Conservation (phyloP, 2,113 vertebrate genomes). For the Corydoras maculifer region DNA sequence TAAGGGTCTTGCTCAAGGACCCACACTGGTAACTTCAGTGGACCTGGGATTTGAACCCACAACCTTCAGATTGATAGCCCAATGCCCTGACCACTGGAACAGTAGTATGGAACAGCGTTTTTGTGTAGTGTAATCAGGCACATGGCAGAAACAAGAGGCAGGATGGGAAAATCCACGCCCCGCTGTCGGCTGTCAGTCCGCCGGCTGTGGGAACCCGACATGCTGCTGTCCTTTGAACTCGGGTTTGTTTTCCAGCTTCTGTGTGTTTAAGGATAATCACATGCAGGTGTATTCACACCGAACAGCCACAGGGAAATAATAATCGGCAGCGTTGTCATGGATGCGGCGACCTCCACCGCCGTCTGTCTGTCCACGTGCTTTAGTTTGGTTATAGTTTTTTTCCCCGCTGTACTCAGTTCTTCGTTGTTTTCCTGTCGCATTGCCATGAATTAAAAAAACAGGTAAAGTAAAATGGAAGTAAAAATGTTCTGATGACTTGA, state of each 20-base stretch:
- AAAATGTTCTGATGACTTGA: constrained; percentile 39
- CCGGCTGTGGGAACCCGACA: neutral
- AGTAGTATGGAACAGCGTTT: constrained; percentile 5
- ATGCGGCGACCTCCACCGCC: too few relatives aligned
- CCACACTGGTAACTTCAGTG: too few relatives aligned
- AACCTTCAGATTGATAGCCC: too few relatives aligned
- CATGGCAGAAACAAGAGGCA: neutral
- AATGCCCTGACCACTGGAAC: too few relatives aligned
- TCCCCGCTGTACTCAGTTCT: neutral
- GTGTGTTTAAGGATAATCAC: constrained; percentile 2
- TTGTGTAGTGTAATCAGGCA: constrained; percentile 6
- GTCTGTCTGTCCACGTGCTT: neutral
- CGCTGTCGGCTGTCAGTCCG: neutral
- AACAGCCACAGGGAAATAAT: neutral
- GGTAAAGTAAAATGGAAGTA: neutral
- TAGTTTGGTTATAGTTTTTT: neutral
- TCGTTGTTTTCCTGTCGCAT: neutral
- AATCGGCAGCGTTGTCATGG: neutral
- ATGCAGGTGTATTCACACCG: neutral
- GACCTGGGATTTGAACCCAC: too few relatives aligned
- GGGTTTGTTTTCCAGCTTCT: constrained; percentile 4
- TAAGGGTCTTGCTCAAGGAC: too few relatives aligned
- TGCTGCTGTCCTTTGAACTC: neutral
- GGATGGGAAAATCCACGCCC: constrained; percentile 2
- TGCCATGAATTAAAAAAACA: neutral